These are phyloP conservation scores for Lagopus leucura DNA, from an alignment of 2,113 vertebrate species.

Conservation along the genomic window DNA sequence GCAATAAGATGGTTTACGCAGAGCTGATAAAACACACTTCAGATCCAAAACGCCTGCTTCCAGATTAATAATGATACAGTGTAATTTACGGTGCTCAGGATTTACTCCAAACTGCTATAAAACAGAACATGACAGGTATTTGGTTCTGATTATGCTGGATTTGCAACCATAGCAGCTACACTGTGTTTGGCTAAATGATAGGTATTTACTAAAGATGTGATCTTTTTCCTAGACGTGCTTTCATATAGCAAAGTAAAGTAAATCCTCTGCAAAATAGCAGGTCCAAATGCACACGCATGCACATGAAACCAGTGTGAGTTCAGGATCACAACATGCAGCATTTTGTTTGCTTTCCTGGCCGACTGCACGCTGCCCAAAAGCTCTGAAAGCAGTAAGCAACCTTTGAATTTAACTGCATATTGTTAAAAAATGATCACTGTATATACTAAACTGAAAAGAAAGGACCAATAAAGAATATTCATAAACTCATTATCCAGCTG, in stretches of 20 bases:
- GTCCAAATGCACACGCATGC: neutral
- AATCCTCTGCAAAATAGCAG: conserved; percentile 49
- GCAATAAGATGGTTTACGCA: conserved; percentile 45
- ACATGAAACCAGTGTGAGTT: conserved; percentile 22
- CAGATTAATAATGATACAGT: conserved; percentile 68
- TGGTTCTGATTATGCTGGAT: conserved; percentile 68
- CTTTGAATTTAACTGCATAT: neutral
- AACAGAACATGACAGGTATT: conserved; percentile 70
- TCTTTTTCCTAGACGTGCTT: conserved; percentile 48
- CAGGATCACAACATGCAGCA: conserved; percentile 34
- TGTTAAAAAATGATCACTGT: neutral
- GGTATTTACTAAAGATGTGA: conserved; percentile 55
- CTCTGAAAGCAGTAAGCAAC: neutral
- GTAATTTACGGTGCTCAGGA: conserved; percentile 66
- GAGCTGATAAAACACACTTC: conserved; percentile 64
- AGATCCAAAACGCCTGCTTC: conserved; percentile 47
- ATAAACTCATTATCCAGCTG: neutral
- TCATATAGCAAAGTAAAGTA: conserved; percentile 67
- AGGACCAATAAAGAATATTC: neutral
- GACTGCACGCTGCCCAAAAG: neutral
- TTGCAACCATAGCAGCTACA: conserved; percentile 46
- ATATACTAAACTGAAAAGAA: conserved; percentile 25
- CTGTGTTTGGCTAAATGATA: conserved; percentile 49
- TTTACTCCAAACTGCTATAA: conserved; percentile 67
- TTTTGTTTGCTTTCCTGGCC: neutral